These are phyloP conservation scores for Teleopsis dalmanni DNA, from an alignment of 1,140 invertebrate genomes.

Conservation along the genomic window DNA sequence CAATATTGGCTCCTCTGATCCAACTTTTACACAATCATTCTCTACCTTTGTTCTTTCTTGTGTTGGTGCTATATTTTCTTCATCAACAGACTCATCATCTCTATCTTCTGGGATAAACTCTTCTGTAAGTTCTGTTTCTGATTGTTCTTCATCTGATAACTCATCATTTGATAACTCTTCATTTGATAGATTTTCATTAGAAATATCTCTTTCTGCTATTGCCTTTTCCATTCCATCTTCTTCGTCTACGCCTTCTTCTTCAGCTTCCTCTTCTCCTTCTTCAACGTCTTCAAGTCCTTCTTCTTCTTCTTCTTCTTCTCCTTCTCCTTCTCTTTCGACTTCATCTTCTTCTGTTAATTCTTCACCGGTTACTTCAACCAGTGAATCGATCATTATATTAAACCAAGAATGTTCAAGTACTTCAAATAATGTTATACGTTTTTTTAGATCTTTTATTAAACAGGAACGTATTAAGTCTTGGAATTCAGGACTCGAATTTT, in stretches of 20 bases:
- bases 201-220: not conserved
- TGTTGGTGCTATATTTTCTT: not conserved
- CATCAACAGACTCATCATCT: not conserved
- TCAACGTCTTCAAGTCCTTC: not conserved
- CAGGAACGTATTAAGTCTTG: constrained; percentile 6
- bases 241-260: not conserved
- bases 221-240: not conserved
- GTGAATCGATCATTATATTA: not conserved
- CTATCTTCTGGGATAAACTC: not conserved
- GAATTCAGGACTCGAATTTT: too few species aligned
- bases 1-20: not conserved
- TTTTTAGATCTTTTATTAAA: constrained; percentile 6
- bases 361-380: not conserved
- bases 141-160: not conserved
- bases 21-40: not conserved
- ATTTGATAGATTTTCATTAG: not conserved
- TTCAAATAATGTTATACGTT: constrained; percentile 1
- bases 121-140: not conserved
- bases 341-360: not conserved
- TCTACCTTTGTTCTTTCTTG: not conserved
- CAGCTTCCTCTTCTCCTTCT: not conserved
- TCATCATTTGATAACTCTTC: not conserved
- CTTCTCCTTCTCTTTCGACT: not conserved
- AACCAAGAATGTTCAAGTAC: constrained; percentile 5
- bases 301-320: not conserved